Base-by-base conservation (phyloP, 1,140 invertebrate genomes). In the Myzus persicae region DNA sequence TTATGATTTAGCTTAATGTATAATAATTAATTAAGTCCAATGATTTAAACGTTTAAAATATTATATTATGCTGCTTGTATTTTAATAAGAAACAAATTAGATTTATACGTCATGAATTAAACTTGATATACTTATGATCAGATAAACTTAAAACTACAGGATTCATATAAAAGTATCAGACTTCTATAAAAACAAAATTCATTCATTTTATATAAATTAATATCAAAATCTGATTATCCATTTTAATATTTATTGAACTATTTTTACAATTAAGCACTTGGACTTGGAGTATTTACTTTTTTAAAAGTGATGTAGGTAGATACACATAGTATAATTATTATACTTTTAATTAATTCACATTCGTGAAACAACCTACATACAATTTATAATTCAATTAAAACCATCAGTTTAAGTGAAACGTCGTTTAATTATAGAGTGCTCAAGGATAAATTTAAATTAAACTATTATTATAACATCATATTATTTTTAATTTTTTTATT, bases 361-460 rank as follows among this genome's bases (percentile, higher is more conserved):
- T n/a, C 31, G 4, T 76, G 4, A 76, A 76, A 76, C 5, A 76
- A 76, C 59, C 59, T 76, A 76, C 59, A n/a, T 76, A 76, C n/a
- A 18, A 76, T n/a, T 18, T 76, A n/a, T 76, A 76, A 76, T 76
- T n/a, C 14, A 76, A 76, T 76, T 76, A 76, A n/a, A 76, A 76
- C n/a, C 59, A 76, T n/a, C 59, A 76, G 14, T 76, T 76, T 18
- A 76, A 76, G n/a, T 76, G 59, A 76, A 76, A 76, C 59, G 59
- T 76, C n/a, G 31, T n/a, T n/a, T 76, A 76, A 76, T 76, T 76
- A 36, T 76, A 18, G n/a, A 76, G 36, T 76, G 31, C 31, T 76
- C 59, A 76, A 76, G 59, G 59, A n/a, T n/a, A 76, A n/a, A 76
- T 76, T 76, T n/a, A n/a, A 76, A 36, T 76, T 76, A 76, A 76